These are phyloP conservation scores for Regulus satrapa DNA, from an alignment of 2,113 vertebrate species.

Conservation along the genomic window DNA sequence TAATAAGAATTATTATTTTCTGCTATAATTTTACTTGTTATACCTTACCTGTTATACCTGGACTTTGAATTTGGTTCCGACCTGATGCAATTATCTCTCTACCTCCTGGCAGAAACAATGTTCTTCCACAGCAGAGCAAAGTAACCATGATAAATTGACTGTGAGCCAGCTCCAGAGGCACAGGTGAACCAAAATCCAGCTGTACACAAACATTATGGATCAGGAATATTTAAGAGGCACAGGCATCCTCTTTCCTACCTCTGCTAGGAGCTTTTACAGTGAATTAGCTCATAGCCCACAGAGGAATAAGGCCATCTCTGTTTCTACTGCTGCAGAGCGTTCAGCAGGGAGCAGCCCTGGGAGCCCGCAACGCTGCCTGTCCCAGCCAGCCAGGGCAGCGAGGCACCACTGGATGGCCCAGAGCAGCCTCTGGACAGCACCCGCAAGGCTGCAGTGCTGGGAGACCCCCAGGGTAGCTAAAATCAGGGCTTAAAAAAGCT, in stretches of 20 bases:
- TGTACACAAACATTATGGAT: rapidly evolving
- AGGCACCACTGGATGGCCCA: rapidly evolving
- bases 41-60: not conserved
- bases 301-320: not conserved
- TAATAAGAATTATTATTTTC: not conserved
- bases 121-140: not conserved
- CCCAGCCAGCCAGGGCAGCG: rapidly evolving
- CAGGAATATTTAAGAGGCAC: not conserved
- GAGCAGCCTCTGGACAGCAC: rapidly evolving
- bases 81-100: not conserved
- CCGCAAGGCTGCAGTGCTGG: not conserved
- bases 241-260: not conserved
- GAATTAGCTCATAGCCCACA: not conserved
- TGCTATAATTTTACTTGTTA: not conserved
- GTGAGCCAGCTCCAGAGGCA: not conserved
- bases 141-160: not conserved
- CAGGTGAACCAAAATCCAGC: not conserved
- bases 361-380: rapidly evolving
- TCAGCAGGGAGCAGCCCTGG: not conserved
- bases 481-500: not conserved
- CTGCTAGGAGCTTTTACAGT: not conserved
- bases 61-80: not conserved
- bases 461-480: rapidly evolving
- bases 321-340: rapidly evolving
- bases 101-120: not conserved